Evolutionary conservation across 2,888 invertebrate genomes (phyloP), one percentile per base, ranked within the genome.

Genomic region (Lepidocyrtoides sp.): DNA sequence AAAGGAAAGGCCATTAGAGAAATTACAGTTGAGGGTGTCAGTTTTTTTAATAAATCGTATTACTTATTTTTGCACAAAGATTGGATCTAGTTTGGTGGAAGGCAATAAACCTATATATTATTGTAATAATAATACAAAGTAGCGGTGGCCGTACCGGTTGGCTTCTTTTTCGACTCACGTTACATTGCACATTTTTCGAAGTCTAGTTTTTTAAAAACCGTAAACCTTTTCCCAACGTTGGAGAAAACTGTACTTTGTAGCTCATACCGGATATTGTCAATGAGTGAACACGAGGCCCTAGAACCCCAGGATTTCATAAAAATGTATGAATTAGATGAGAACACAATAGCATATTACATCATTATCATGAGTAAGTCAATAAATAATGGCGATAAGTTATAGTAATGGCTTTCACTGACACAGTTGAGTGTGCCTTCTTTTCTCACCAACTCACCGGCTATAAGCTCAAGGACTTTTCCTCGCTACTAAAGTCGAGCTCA

Each of bases 341-440:
- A 0, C 7, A 17, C 0, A 8, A 36, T 17, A 69, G 0, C 7
- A 4, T 17, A n/a, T n/a, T n/a, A n/a, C 41, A 20, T 36, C 20
- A 10, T 69, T 23, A 5, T 41, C 69, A 41, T 41, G 2, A 20
- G 20, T 17, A 5, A 10, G 20, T 10, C 8, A 66, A 41, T 8
- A 20, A 69, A 41, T 69, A 69, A 41, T 41, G 20, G 41, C 20
- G 36, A 41, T 69, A 20, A 69, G 41, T 41, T 20, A 20, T 69
- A 69, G n/a, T n/a, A n/a, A 69, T 69, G 20, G 69, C 17, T 69
- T 69, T 41, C 69, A 69, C 69, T 41, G 69, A 41, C 41, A 66
- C 29, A 29, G 17, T 69, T 36, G 4, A 69, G 36, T 12, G 41
- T 41, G 41, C 69, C 20, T 20, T 8, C 0, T 17, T 2, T n/a